Base-by-base conservation (phyloP, 1,140 invertebrate species). In the Caenorhabditis inopinata region DNA sequence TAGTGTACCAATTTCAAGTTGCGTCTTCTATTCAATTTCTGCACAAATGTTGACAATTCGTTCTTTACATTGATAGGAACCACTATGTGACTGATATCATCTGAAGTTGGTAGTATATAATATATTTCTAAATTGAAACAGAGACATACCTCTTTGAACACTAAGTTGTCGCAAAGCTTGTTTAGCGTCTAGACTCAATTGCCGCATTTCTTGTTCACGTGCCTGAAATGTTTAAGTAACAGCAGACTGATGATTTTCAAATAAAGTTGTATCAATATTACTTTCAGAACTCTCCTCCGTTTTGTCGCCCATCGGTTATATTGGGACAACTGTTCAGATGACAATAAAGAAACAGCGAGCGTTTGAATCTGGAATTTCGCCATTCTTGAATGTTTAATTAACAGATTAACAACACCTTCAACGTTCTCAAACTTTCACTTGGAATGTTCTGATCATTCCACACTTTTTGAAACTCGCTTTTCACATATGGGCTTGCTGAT, bases 391-490 rank as follows among this genome's bases (percentile, higher is more conserved):
- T 21, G 1, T 38, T 5, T 38, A 38, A 1, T 18, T 12, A 16
- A 12, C 14, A 16, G 35, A 77, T 2, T 6, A 0, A 5, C 2
- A 1, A 16, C n/a, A 81, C 80, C 53, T 81, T 81, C n/a, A 68
- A 35, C 1, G 58, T 58, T 32, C 80, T 53, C 25, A 81, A 75
- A 21, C 53, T 51, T 29, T 81, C 80, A 32, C 74, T 77, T 0
- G 80, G 80, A 58, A 81, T 77, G 29, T 81, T 68, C n/a, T 81
- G 53, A 42, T 81, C 75, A 16, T 62, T 58, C 80, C 80, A 81
- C 11, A 81, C 16, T 35, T 46, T 78, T 32, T 46, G 77, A 27
- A 81, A 81, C 23, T 81, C 48, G 16, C 48, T 46, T 29, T 76
- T 81, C 6, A 81, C 76, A 76, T 35, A 38, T 0, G 53, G 51